A percentile compares a stretch with the other conserved stretches of the same genome.
phyloP scores from a whole-genome alignment of 2,797 vertebrate species.

The Rhinogobio ventralis region DNA sequence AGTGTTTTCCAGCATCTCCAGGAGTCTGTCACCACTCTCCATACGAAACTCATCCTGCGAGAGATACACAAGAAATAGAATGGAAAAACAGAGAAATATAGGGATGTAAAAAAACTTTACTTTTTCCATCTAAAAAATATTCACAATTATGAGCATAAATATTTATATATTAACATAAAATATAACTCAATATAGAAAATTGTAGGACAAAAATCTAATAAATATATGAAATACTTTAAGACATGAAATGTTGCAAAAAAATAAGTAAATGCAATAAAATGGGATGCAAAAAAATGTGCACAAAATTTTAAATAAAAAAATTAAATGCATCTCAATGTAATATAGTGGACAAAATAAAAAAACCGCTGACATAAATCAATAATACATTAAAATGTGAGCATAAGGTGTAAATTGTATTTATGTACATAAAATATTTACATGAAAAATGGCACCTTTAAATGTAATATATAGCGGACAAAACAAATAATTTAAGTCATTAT shows the following conservation, averaged over 20 bases:
- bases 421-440: background rate
- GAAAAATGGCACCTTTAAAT: background rate
- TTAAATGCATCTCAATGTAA: too few species aligned
- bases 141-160: background rate
- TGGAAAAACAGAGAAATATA: background rate
- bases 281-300: background rate
- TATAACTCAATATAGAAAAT: background rate
- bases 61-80: background rate
- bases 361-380: too few species aligned
- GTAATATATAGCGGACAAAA: background rate
- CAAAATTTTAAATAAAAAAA: too few species aligned
- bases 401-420: background rate
- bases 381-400: too few species aligned
- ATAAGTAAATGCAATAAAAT: background rate
- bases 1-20: conserved; percentile 87
- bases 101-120: background rate
- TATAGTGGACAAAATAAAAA: too few species aligned
- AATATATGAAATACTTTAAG: background rate
- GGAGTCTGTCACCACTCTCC: conserved; percentile 83
- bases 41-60: conserved; percentile 88
- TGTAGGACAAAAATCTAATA: background rate
- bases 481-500: too few species aligned
- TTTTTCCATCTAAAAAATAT: background rate
- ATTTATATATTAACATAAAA: background rate
- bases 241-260: too few species aligned